Conservation (phyloP, 2,113 vertebrate genomes). For the Potamarius usumacintae region DNA sequence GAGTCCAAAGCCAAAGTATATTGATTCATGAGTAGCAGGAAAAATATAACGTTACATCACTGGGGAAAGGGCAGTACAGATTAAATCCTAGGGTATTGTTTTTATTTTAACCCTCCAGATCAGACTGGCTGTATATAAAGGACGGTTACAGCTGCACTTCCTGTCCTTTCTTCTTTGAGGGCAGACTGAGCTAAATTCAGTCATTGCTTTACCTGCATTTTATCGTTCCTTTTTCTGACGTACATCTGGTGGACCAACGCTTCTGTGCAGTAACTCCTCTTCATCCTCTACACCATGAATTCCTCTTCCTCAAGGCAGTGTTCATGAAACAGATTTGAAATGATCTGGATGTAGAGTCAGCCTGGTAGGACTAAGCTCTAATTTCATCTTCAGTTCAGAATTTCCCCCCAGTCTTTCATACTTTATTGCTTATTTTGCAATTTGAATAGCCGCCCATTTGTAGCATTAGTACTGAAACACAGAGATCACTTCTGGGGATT, state of each 20-base stretch:
- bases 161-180: conserved; percentile 11
- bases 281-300: not conserved
- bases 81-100: conserved; percentile 14
- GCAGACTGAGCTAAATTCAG: conserved; percentile 12
- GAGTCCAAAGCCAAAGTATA: conserved; percentile 22
- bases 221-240: not conserved
- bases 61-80: conserved; percentile 40
- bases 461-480: not conserved
- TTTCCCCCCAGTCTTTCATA: not conserved
- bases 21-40: conserved; percentile 36
- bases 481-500: not conserved
- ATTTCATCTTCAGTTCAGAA: not conserved
- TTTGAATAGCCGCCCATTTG: not conserved
- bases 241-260: not conserved
- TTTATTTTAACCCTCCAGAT: conserved; percentile 20
- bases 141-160: not conserved
- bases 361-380: not conserved
- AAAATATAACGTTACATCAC: conserved; percentile 31
- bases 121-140: not conserved
- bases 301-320: not conserved
- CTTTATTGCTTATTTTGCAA: not conserved
- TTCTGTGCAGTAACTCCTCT: not conserved
- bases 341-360: not conserved
- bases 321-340: not conserved
- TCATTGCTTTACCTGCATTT: not conserved